phyloP scores from a whole-genome alignment of 2,113 vertebrate genomes.

The Oncorhynchus keta region DNA sequence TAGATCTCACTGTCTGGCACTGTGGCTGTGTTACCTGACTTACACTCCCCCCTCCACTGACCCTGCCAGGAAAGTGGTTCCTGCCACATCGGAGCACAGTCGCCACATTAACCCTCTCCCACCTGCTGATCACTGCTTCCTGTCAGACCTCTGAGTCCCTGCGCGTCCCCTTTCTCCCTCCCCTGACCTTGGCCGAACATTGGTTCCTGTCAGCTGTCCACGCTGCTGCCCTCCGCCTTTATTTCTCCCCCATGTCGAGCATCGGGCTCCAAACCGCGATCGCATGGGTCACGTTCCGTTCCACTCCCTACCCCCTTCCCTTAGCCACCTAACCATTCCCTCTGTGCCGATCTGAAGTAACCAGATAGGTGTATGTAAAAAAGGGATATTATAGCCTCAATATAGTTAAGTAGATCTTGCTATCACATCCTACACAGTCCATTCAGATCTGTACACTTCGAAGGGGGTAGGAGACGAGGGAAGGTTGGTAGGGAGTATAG shows the following conservation, averaged over 20 bases:
- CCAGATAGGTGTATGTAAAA: neutral
- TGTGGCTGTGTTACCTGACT: neutral
- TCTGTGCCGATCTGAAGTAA: neutral
- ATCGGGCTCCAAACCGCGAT: conserved; percentile 39
- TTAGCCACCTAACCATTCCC: neutral
- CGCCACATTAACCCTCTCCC: conserved; percentile 13
- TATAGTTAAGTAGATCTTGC: neutral
- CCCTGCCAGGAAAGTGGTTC: conserved; percentile 16
- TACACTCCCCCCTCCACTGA: neutral
- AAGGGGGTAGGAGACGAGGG: neutral
- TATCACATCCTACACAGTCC: neutral
- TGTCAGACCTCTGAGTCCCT: conserved; percentile 19
- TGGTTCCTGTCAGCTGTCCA: conserved; percentile 64
- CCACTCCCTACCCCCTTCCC: neutral
- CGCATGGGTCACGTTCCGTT: conserved; percentile 10
- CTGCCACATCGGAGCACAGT: conserved; percentile 20
- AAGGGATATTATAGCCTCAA: neutral
- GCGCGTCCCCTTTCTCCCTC: conserved; percentile 1
- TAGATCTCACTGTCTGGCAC: neutral
- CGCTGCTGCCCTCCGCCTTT: conserved; percentile 57
- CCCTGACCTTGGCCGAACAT: conserved; percentile 62
- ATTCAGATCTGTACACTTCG: neutral
- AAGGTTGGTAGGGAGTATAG: neutral
- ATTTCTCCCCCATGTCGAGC: conserved; percentile 35
- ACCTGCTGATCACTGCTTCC: conserved; percentile 39